A percentile compares a stretch with the other conserved stretches of the same genome.
Evolutionary conservation across 2,888 invertebrate species (phyloP).

Genomic region (Torymus auratus): DNA sequence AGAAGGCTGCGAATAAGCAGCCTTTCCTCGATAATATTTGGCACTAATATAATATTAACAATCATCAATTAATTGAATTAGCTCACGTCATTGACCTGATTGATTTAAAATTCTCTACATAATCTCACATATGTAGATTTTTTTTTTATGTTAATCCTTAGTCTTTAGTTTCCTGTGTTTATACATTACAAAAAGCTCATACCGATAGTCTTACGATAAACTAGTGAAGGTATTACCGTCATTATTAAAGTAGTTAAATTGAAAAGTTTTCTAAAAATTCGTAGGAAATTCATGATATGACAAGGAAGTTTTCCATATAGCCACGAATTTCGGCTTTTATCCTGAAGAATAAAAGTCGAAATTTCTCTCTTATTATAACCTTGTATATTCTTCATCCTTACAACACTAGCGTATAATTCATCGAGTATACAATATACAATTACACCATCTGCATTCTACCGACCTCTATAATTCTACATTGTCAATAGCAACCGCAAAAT

Average conservation of each 20-base stretch:
- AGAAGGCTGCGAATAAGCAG: conserved; percentile 6
- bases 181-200: conserved; percentile 28
- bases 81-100: conserved; percentile 5
- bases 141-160: conserved; percentile 20
- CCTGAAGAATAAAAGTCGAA: conserved; percentile 27
- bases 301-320: conserved; percentile 17
- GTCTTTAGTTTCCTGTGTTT: conserved; percentile 25
- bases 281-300: conserved; percentile 46
- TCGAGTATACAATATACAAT: conserved; percentile 27
- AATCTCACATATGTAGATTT: neutral
- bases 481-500: conserved; percentile 10
- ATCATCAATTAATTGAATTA: conserved; percentile 11
- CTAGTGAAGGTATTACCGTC: conserved; percentile 9
- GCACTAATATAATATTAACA: conserved; percentile 43
- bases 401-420: conserved; percentile 6
- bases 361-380: neutral
- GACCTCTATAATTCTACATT: conserved; percentile 4
- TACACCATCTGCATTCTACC: conserved; percentile 5
- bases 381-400: conserved; percentile 8
- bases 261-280: conserved; percentile 42
- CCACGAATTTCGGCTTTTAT: conserved; percentile 16
- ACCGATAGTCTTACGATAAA: conserved; percentile 17
- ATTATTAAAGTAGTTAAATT: conserved; percentile 30
- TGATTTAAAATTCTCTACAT: neutral
- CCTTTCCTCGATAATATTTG: conserved; percentile 30